A percentile compares a stretch with the other conserved stretches of the same genome.
Conservation (phyloP, 2,113 vertebrate species). For the Rhinogobius similis region DNA sequence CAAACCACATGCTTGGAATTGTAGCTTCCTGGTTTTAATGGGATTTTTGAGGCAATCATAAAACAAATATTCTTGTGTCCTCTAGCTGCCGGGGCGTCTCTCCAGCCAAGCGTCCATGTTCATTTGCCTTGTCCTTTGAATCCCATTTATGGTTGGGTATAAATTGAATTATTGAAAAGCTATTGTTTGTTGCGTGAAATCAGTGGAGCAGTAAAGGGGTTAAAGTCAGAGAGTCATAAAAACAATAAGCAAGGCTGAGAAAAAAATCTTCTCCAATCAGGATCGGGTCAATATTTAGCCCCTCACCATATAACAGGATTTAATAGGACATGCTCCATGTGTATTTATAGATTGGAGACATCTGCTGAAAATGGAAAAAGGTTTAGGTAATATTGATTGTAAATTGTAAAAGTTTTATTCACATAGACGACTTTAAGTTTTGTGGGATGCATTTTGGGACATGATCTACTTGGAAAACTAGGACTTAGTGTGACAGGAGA, state of each 20-base stretch:
- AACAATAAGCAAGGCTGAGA: conserved; percentile 72
- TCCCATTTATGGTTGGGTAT: conserved; percentile 69
- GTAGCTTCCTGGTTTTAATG: conserved; percentile 70
- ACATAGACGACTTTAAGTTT: conserved; percentile 60
- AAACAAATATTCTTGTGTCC: conserved; percentile 67
- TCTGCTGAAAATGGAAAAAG: conserved; percentile 61
- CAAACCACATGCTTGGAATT: conserved; percentile 62
- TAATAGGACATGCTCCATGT: conserved; percentile 78
- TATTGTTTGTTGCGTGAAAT: conserved; percentile 73
- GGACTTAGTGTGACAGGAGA: conserved; percentile 47
- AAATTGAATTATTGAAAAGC: conserved; percentile 80
- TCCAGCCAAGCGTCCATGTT: conserved; percentile 58
- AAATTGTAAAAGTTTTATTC: conserved; percentile 59
- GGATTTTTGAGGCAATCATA: conserved; percentile 67
- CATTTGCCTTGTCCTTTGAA: conserved; percentile 70
- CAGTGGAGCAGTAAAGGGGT: conserved; percentile 76
- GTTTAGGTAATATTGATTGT: conserved; percentile 57
- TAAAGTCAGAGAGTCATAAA: conserved; percentile 74
- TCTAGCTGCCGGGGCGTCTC: conserved; percentile 39
- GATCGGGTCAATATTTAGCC: conserved; percentile 70
- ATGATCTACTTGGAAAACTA: conserved; percentile 65
- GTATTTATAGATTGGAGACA: conserved; percentile 74
- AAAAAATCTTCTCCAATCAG: conserved; percentile 72
- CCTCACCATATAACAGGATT: conserved; percentile 63
- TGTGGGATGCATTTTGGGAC: conserved; percentile 45